Conservation (phyloP, 2,113 vertebrate genomes). For the Leptobrachium ailaonicum region DNA sequence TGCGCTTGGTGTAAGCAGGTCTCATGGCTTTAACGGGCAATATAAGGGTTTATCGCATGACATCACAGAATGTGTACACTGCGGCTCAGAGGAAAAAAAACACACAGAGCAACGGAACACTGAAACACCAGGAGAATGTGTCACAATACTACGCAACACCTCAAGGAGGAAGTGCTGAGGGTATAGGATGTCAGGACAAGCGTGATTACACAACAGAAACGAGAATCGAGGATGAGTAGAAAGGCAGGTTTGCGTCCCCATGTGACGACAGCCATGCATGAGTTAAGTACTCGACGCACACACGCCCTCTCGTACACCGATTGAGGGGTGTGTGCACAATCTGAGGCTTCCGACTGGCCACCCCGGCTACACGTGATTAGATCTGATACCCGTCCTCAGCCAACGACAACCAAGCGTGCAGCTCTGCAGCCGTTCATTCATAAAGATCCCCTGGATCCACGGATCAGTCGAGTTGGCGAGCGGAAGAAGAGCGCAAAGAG, state of each 20-base stretch:
- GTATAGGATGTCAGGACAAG: background rate
- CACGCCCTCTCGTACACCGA: background rate
- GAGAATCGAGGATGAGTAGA: background rate
- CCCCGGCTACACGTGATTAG: slow-evolving; percentile 19
- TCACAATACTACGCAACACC: background rate
- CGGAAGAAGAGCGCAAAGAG: background rate
- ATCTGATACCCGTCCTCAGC: slow-evolving; percentile 14
- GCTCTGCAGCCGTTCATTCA: slow-evolving; percentile 22
- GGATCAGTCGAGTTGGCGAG: background rate
- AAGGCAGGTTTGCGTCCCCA: background rate
- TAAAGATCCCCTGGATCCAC: slow-evolving; percentile 21
- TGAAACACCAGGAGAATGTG: background rate
- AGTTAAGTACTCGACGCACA: slow-evolving; percentile 2
- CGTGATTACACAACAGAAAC: background rate
- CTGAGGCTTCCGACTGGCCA: slow-evolving; percentile 3
- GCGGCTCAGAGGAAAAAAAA: background rate
- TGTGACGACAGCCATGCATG: background rate
- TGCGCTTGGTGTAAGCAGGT: background rate
- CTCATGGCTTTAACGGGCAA: background rate
- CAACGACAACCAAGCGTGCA: background rate
- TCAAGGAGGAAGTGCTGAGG: background rate
- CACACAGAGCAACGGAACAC: background rate
- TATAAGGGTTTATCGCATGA: too few species aligned
- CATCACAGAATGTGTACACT: background rate
- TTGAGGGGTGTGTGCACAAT: slow-evolving; percentile 20